These are phyloP conservation scores for Dendrolimus houi DNA, from an alignment of 2,888 invertebrate species.

Conservation along the genomic window DNA sequence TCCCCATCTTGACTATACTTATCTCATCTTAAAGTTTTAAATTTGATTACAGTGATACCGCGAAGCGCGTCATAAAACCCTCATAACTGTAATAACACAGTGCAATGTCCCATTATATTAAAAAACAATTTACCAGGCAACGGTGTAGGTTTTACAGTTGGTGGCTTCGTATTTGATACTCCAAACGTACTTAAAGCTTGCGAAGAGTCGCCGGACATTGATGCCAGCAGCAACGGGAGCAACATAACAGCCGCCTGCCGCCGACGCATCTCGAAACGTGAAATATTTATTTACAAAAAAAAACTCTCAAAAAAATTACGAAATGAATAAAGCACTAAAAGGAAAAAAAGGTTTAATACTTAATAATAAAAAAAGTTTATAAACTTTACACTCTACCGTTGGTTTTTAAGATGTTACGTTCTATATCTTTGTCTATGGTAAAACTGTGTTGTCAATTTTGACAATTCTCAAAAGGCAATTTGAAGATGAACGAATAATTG, in stretches of 20 bases:
- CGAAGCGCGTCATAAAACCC: neutral
- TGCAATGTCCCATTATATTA: slow-evolving; percentile 52
- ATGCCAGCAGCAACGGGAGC: slow-evolving; percentile 44
- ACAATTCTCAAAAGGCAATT: neutral
- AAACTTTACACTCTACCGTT: too few species aligned
- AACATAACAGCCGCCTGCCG: slow-evolving; percentile 46
- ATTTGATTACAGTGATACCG: too few species aligned
- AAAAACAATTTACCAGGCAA: slow-evolving; percentile 73
- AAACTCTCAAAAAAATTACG: slow-evolving; percentile 31
- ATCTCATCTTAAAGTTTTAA: too few species aligned
- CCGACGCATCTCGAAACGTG: slow-evolving; percentile 45
- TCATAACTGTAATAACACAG: slow-evolving; percentile 16
- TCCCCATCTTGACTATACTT: too few species aligned
- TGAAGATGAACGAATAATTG: neutral
- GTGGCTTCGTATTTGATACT: slow-evolving; percentile 78
- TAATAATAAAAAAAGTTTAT: too few species aligned
- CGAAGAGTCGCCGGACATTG: slow-evolving; percentile 61
- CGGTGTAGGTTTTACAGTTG: slow-evolving; percentile 71
- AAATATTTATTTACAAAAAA: too few species aligned
- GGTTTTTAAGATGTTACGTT: too few species aligned
- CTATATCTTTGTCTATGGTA: too few species aligned
- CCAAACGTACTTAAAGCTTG: slow-evolving; percentile 83
- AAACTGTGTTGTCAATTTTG: neutral
- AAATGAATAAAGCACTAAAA: slow-evolving; percentile 13
- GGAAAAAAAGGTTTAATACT: neutral